phyloP scores from a whole-genome alignment of 30 jellyfish, hydroid and myxozoan genomes.

The Hydra vulgaris region DNA sequence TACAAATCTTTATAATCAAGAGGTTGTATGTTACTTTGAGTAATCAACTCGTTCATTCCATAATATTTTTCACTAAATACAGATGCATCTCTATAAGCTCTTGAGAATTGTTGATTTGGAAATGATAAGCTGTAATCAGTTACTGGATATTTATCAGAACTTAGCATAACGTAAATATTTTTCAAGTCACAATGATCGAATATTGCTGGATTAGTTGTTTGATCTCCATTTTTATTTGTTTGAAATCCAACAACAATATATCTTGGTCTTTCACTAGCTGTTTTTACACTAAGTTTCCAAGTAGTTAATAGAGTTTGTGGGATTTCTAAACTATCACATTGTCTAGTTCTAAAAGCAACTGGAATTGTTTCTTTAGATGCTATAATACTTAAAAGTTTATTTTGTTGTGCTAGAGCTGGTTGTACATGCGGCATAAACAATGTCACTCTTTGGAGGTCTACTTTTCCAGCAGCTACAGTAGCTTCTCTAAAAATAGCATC shows the following conservation, averaged over 20 bases:
- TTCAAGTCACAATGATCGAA: constrained; percentile 5
- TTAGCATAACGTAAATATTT: not conserved
- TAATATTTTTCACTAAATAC: not conserved
- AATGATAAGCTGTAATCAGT: not conserved
- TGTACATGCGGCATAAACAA: not conserved
- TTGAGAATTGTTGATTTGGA: not conserved
- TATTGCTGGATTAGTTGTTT: not conserved
- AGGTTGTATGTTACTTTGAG: not conserved
- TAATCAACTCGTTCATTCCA: not conserved
- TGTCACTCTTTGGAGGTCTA: not conserved
- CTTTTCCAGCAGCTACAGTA: not conserved
- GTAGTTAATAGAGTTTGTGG: not conserved
- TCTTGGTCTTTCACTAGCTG: constrained; percentile 3
- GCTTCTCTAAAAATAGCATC: not conserved
- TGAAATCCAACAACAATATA: not conserved
- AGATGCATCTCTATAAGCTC: not conserved
- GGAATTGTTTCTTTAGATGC: not conserved
- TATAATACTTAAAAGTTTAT: not conserved
- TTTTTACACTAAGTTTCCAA: not conserved
- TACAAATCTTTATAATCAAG: too few species aligned
- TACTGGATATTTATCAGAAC: not conserved
- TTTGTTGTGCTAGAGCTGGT: not conserved
- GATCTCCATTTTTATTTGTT: not conserved
- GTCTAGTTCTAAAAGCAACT: not conserved
- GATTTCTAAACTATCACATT: not conserved